Base-by-base conservation (phyloP, 2,797 vertebrate genomes). In the Leuciscus waleckii region DNA sequence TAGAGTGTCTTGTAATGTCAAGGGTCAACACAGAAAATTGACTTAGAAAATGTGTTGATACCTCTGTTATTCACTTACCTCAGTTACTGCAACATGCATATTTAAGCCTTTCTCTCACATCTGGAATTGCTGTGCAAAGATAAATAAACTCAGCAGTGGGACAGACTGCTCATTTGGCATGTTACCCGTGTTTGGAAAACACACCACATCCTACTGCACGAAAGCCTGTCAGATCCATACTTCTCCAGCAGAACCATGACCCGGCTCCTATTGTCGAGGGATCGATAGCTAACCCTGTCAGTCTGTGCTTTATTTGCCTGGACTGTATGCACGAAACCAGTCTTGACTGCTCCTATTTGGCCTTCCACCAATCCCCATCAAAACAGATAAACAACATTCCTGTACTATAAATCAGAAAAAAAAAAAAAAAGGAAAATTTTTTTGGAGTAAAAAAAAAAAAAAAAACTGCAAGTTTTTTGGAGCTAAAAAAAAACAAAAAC, bases 231-330 rank as follows among this genome's bases (percentile, higher is more conserved):
- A 35, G 49, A 70, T 92, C 90, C 86, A 89, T 88, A 89, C 90
- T 61, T 29, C 90, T 89, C 91, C 89, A 91, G 89, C 86, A 89
- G 79, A 39, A 90, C 87, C 85, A 67, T 23, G 85, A 78, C 37
- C 75, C 26, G 2, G 29, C 71, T 26, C 67, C 69, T 79, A 85
- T 83, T 77, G 46, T 77, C 17, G 19, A 29, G 46, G 63, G 49
- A 84, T 84, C 65, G 3, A 78, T 84, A 70, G 82, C 86, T 87
- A 63, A 63, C 69, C n/a, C 81, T 86, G 84, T 83, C 89, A 86
- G 84, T 86, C 85, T 86, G 88, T 90, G 86, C 75, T 84, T 88
- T 84, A 84, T 84, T 78, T 39, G 78, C 83, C 74, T 11, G 63
- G 29, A 71, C 32, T 79, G 65, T 32, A 32, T 73, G 82, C 90